phyloP scores from a whole-genome alignment of 2,113 vertebrate genomes.

The Phyllostomus hastatus region DNA sequence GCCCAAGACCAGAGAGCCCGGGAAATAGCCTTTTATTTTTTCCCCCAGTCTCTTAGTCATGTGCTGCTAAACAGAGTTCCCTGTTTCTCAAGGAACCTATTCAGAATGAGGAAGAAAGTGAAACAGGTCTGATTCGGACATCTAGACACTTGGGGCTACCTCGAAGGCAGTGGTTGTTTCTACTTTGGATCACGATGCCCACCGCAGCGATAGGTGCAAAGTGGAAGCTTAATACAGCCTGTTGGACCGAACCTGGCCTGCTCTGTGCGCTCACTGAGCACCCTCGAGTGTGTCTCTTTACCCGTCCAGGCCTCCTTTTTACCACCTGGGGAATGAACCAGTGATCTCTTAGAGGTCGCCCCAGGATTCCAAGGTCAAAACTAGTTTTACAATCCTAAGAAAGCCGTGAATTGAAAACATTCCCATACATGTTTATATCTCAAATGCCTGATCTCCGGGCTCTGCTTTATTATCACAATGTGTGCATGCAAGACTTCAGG shows the following conservation, averaged over 20 bases:
- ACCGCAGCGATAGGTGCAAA: neutral
- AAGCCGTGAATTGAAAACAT: constrained; percentile 41
- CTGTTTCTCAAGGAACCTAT: neutral
- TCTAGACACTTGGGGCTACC: neutral
- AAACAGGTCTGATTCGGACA: neutral
- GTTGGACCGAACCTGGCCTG: neutral
- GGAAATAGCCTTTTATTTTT: neutral
- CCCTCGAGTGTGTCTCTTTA: neutral
- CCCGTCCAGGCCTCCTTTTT: neutral
- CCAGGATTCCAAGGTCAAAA: constrained; percentile 57
- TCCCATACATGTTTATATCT: constrained; percentile 39
- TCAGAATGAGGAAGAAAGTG: neutral
- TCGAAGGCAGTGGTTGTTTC: neutral
- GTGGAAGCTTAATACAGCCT: neutral
- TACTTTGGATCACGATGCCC: neutral
- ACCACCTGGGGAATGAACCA: neutral
- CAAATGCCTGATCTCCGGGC: neutral
- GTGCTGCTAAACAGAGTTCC: neutral
- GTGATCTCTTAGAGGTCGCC: neutral
- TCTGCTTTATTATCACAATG: constrained; percentile 31
- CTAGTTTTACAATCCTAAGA: constrained; percentile 12
- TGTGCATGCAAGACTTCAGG: constrained; percentile 24
- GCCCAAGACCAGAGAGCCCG: neutral
- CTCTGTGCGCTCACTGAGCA: neutral
- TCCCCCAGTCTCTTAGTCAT: neutral